Conservation (phyloP, 2,797 vertebrate species). For the Halcyon leucocephala region DNA sequence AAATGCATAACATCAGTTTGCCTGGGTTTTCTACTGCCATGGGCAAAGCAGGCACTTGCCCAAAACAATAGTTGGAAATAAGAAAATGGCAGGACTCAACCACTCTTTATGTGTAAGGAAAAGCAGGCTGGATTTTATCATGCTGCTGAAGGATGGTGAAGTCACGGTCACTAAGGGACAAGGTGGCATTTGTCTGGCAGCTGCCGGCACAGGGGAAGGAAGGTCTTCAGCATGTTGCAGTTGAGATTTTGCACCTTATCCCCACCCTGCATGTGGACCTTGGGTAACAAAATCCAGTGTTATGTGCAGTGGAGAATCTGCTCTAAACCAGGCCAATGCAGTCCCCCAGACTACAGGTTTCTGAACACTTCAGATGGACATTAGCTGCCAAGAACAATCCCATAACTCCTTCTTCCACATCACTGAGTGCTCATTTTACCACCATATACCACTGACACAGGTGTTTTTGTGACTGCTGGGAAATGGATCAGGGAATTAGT, state of each 20-base stretch:
- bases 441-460: background rate
- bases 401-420: background rate
- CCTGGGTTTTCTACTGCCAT: background rate
- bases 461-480: conserved; percentile 7
- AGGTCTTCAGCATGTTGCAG: background rate
- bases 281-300: background rate
- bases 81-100: background rate
- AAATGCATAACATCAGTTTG: background rate
- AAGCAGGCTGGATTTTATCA: background rate
- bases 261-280: accelerated
- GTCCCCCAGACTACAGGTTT: background rate
- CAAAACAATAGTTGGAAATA: background rate
- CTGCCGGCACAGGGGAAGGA: background rate
- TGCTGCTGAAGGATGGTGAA: background rate
- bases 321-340: background rate
- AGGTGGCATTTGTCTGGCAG: background rate
- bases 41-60: background rate
- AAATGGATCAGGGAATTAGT: background rate
- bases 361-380: background rate
- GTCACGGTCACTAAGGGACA: accelerated
- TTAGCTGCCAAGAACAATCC: background rate
- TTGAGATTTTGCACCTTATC: background rate
- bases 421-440: background rate
- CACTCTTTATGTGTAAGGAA: background rate
- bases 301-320: background rate